Percentiles rank a stretch among this genome's conserved stretches.
Conservation (phyloP, 1,140 invertebrate genomes). For the Sycophila sp. region DNA sequence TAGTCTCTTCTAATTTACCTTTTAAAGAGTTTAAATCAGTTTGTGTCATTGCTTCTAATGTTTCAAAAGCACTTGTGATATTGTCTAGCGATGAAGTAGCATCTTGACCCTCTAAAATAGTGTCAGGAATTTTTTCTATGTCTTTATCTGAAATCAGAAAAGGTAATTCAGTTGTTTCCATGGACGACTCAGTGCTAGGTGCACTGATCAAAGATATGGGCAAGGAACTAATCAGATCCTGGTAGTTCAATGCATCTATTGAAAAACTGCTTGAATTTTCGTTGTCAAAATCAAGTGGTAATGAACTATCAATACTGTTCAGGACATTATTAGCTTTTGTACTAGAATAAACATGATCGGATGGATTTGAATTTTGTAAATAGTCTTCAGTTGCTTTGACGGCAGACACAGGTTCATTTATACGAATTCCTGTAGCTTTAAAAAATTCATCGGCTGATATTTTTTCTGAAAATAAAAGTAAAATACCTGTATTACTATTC, state of each 20-base stretch:
- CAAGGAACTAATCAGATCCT: conserved; percentile 27
- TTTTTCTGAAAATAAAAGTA: conserved; percentile 27
- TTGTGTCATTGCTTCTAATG: conserved; percentile 13
- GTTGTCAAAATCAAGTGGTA: conserved; percentile 9
- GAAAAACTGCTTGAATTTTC: conserved; percentile 25
- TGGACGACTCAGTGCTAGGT: conserved; percentile 4
- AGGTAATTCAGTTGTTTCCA: conserved; percentile 18
- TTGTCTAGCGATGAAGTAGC: neutral
- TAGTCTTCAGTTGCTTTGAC: conserved; percentile 25
- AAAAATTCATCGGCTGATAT: conserved; percentile 38
- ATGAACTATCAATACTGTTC: neutral
- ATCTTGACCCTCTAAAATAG: conserved; percentile 13
- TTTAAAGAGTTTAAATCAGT: conserved; percentile 7
- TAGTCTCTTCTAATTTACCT: conserved; percentile 1
- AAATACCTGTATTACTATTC: neutral
- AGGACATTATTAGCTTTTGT: conserved; percentile 11
- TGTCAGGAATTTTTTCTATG: conserved; percentile 14
- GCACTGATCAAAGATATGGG: conserved; percentile 9
- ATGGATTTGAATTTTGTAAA: conserved; percentile 21
- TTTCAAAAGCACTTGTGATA: conserved; percentile 1
- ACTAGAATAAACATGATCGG: conserved; percentile 22
- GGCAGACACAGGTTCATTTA: conserved; percentile 30
- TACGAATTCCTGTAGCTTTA: conserved; percentile 34
- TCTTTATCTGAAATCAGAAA: conserved; percentile 13
- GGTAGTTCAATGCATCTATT: conserved; percentile 21